A percentile compares a stretch with the other conserved stretches of the same genome.
phyloP scores from a whole-genome alignment of 1,140 invertebrate species.

The Zaprionus ornatus region DNA sequence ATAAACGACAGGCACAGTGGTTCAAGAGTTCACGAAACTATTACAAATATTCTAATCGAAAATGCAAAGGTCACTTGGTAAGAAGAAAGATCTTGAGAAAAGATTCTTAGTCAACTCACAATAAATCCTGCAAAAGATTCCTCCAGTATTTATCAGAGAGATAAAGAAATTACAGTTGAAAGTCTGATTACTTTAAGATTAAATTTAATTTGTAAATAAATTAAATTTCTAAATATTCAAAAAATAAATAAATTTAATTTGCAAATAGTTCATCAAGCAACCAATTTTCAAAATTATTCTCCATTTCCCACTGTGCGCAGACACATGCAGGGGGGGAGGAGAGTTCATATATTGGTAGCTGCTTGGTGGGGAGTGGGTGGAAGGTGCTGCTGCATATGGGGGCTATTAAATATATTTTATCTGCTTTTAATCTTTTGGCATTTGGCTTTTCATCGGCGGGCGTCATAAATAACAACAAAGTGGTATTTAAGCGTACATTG shows the following conservation, averaged over 20 bases:
- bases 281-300: background rate
- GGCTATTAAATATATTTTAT: constrained; percentile 82
- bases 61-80: background rate
- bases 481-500: constrained; percentile 71
- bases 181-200: too few species aligned
- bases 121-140: too few species aligned
- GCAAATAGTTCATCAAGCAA: too few species aligned
- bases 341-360: constrained; percentile 26
- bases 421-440: constrained; percentile 79
- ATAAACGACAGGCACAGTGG: constrained; percentile 55
- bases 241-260: too few species aligned
- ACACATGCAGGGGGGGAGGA: background rate
- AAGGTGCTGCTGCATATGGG: constrained; percentile 28
- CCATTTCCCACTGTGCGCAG: background rate
- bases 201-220: too few species aligned
- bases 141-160: too few species aligned
- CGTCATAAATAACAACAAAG: constrained; percentile 81
- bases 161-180: too few species aligned
- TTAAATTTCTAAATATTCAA: too few species aligned
- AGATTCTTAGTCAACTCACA: too few species aligned
- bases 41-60: background rate
- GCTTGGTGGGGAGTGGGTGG: background rate
- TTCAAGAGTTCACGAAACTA: background rate
- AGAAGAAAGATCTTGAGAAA: background rate
- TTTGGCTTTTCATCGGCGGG: constrained; percentile 76